Percentiles rank a stretch among this genome's conserved stretches.
Evolutionary conservation across 2,888 invertebrate genomes (phyloP).

Genomic region (Tenthredo livida): DNA sequence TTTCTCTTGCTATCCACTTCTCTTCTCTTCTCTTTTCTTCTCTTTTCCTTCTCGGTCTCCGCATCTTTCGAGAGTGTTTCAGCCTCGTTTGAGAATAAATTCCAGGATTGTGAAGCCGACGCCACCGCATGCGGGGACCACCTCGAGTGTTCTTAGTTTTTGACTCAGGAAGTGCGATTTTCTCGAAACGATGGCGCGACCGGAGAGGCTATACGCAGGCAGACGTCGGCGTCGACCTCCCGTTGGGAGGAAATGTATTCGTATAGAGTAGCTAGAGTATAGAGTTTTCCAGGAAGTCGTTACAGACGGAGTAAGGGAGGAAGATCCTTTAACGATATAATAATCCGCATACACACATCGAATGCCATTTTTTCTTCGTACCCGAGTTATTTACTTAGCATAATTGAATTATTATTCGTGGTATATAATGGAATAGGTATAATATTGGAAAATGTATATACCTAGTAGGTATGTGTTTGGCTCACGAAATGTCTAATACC

Average conservation of each 20-base stretch:
- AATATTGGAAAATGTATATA: background rate
- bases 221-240: conserved; percentile 31
- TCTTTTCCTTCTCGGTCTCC: background rate
- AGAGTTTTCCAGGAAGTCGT: conserved; percentile 14
- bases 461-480: background rate
- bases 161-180: conserved; percentile 44
- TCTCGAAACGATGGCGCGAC: background rate
- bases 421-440: conserved; percentile 58
- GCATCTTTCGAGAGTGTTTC: conserved; percentile 7
- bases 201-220: background rate
- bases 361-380: background rate
- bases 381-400: background rate
- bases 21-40: background rate
- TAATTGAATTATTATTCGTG: conserved; percentile 3
- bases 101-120: conserved; percentile 14
- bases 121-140: conserved; percentile 14
- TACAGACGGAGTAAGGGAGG: background rate
- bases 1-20: background rate
- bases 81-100: background rate
- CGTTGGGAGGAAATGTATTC: conserved; percentile 13
- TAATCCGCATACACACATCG: background rate
- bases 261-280: too few species aligned
- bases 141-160: conserved; percentile 14
- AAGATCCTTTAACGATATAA: background rate
- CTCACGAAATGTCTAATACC: background rate